These are phyloP conservation scores for Listronotus oregonensis DNA, from an alignment of 1,140 invertebrate genomes.

Conservation along the genomic window DNA sequence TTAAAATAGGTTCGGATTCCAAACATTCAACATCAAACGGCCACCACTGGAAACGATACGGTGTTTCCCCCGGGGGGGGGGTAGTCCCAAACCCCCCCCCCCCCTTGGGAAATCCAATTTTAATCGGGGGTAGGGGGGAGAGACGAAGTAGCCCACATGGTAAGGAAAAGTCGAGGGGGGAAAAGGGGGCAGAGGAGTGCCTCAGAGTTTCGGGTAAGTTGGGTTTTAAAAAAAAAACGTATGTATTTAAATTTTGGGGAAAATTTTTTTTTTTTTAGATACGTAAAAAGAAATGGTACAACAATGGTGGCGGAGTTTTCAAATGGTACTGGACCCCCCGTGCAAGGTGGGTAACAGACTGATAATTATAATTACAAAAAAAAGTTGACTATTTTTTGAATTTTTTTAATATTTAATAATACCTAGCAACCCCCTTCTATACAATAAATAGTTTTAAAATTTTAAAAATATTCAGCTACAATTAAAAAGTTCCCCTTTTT, in stretches of 20 bases:
- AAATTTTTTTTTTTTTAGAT: constrained; percentile 4
- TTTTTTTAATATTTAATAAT: too few species aligned
- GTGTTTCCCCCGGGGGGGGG: constrained; percentile 61
- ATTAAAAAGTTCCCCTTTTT: too few species aligned
- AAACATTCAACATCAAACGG: constrained; percentile 22
- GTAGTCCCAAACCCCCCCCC: constrained; percentile 58
- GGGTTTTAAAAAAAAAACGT: neutral
- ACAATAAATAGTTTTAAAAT: too few species aligned
- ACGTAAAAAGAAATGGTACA: constrained; percentile 31
- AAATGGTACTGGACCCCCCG: constrained; percentile 53
- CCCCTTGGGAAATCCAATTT: constrained; percentile 57
- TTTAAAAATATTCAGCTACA: too few species aligned
- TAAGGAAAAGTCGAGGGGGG: constrained; percentile 44
- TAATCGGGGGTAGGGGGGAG: constrained; percentile 54
- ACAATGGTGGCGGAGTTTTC: constrained; percentile 39
- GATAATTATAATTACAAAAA: too few species aligned
- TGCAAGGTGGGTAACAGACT: neutral
- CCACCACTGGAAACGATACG: constrained; percentile 51
- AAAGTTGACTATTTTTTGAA: too few species aligned
- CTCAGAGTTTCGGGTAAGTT: constrained; percentile 46
- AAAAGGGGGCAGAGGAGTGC: constrained; percentile 61
- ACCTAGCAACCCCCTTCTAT: too few species aligned
- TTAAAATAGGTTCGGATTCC: constrained; percentile 3
- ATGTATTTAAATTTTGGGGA: neutral
- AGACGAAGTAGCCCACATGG: constrained; percentile 56